A percentile compares a stretch with the other conserved stretches of the same genome.
phyloP scores from a whole-genome alignment of 1,140 invertebrate genomes.

The Steinernema feltiae region DNA sequence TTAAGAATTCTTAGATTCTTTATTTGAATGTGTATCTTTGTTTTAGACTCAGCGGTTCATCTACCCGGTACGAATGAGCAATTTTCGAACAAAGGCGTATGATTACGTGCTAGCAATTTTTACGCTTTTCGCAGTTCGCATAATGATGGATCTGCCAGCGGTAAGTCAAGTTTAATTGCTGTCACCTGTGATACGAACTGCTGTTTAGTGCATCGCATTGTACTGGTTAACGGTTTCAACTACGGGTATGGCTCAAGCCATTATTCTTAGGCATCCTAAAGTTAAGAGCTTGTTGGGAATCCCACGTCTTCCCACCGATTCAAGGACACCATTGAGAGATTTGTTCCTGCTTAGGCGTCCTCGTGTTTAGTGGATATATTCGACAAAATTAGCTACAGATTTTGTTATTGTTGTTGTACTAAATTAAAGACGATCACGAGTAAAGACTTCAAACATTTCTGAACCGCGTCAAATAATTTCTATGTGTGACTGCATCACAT shows the following conservation, averaged over 20 bases:
- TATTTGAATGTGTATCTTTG: background rate
- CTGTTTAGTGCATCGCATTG: constrained; percentile 46
- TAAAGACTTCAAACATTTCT: too few species aligned
- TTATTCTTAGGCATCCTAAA: constrained; percentile 46
- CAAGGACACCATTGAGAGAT: constrained; percentile 46
- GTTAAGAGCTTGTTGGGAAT: constrained; percentile 47
- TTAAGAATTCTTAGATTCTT: background rate
- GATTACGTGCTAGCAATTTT: constrained; percentile 39
- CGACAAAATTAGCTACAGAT: background rate
- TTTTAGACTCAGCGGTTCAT: constrained; percentile 48
- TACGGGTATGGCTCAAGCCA: constrained; percentile 42
- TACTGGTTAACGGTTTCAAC: constrained; percentile 48
- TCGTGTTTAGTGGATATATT: background rate
- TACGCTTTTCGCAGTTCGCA: constrained; percentile 41
- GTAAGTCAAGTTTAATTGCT: constrained; percentile 23
- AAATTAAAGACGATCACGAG: background rate
- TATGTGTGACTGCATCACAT: too few species aligned
- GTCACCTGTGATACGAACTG: background rate
- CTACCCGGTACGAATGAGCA: constrained; percentile 38
- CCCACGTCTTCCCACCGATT: constrained; percentile 40
- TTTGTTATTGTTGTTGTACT: background rate
- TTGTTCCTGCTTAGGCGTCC: constrained; percentile 36
- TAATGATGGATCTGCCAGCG: constrained; percentile 45
- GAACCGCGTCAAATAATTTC: too few species aligned
- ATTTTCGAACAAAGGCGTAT: constrained; percentile 30